Evolutionary conservation across 2,113 vertebrate species (phyloP).

Genomic region (Ciconia maguari): DNA sequence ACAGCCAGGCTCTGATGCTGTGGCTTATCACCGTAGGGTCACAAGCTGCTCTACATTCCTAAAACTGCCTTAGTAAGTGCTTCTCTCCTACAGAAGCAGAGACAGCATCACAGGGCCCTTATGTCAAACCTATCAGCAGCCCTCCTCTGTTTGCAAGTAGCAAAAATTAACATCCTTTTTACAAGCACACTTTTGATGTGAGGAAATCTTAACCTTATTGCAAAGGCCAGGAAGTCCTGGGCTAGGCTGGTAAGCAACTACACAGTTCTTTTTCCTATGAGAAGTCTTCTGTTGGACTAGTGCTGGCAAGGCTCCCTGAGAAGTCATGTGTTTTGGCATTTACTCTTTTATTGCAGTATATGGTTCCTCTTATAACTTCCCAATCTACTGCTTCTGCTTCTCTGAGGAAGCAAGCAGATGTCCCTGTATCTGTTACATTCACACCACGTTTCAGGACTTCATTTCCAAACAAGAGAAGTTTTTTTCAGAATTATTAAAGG

Average conservation of each 20-base stretch:
- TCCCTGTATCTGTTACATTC: neutral
- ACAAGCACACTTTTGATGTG: neutral
- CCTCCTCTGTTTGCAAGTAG: neutral
- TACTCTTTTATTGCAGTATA: neutral
- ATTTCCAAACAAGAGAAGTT: neutral
- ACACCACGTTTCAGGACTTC: neutral
- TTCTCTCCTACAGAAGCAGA: neutral
- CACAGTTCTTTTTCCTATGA: neutral
- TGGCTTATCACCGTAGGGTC: fast-evolving
- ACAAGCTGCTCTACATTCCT: neutral
- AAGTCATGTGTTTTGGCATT: neutral
- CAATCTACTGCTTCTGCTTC: neutral
- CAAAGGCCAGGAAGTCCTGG: neutral
- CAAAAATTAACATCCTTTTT: neutral
- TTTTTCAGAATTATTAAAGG: neutral
- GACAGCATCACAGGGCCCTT: neutral
- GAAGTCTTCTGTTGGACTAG: neutral
- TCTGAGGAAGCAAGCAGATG: constrained; percentile 7
- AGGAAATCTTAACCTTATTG: neutral
- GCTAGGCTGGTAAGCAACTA: neutral
- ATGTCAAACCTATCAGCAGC: neutral
- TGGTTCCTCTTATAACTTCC: constrained; percentile 3
- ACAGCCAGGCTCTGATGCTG: neutral
- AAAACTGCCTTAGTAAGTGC: neutral
- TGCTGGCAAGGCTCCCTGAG: neutral